A percentile compares a stretch with the other conserved stretches of the same genome.
phyloP scores from a whole-genome alignment of 2,797 vertebrate genomes.

The Mus spretus region DNA sequence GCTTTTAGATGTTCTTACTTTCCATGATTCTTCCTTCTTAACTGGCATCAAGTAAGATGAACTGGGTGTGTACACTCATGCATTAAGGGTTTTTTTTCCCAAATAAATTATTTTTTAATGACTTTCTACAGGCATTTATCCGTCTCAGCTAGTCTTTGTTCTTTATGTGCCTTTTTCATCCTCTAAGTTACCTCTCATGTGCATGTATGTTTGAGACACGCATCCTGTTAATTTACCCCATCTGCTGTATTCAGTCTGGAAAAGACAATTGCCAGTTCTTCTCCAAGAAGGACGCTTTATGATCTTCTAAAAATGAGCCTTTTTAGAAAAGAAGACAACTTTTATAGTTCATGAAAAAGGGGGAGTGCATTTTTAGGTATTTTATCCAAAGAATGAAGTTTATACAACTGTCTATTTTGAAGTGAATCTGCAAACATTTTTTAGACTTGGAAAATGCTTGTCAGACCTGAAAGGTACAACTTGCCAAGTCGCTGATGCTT shows the following conservation, averaged over 20 bases:
- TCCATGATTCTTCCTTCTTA: constrained; percentile 61
- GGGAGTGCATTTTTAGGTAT: constrained; percentile 69
- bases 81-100: background rate
- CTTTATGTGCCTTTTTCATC: background rate
- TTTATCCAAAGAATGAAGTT: constrained; percentile 72
- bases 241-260: constrained; percentile 48
- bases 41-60: constrained; percentile 52
- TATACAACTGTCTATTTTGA: constrained; percentile 76
- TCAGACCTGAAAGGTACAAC: constrained; percentile 65
- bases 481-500: constrained; percentile 80
- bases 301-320: constrained; percentile 72
- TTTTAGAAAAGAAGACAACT: constrained; percentile 75
- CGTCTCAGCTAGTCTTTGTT: constrained; percentile 27
- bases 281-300: constrained; percentile 75
- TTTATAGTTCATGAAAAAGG: constrained; percentile 58
- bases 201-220: constrained; percentile 24
- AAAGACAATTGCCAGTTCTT: constrained; percentile 71
- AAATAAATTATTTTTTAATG: constrained; percentile 21
- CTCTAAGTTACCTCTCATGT: constrained; percentile 37
- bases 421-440: constrained; percentile 79
- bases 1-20: constrained; percentile 55
- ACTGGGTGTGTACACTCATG: background rate
- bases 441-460: constrained; percentile 82
- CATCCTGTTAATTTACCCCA: constrained; percentile 48
- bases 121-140: background rate